phyloP scores from a whole-genome alignment of 1,140 invertebrate genomes.

The Pogonognathellus flavescens region DNA sequence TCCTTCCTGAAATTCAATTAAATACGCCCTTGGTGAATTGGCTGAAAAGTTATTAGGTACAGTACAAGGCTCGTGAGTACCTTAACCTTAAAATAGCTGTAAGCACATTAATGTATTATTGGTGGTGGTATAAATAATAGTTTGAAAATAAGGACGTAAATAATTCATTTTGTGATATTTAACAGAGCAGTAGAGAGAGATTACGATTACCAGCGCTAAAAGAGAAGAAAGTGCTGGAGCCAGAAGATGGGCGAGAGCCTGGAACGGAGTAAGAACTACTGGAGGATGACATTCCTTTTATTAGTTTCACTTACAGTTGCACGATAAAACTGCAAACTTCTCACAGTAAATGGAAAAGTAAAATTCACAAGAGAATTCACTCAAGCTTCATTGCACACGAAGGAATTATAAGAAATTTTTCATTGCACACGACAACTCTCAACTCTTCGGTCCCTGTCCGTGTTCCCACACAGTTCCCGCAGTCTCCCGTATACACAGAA shows the following conservation, averaged over 20 bases:
- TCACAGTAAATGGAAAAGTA: constrained; percentile 27
- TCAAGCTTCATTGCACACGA: constrained; percentile 7
- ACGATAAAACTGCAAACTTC: constrained; percentile 13
- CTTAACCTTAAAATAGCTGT: too few relatives aligned
- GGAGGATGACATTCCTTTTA: constrained; percentile 28
- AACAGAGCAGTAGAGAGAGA: not conserved
- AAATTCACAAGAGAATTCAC: constrained; percentile 25
- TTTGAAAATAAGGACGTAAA: too few relatives aligned
- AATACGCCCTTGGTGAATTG: too few relatives aligned
- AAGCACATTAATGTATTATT: too few relatives aligned
- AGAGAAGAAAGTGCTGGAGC: constrained; percentile 19
- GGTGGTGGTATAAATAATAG: too few relatives aligned
- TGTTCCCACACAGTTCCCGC: too few relatives aligned
- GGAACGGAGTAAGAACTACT: constrained; percentile 26
- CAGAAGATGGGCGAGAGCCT: constrained; percentile 27
- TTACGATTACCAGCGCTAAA: constrained; percentile 23
- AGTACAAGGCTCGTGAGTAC: too few relatives aligned
- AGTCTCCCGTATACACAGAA: too few relatives aligned
- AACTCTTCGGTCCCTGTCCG: too few relatives aligned
- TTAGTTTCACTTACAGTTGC: constrained; percentile 16
- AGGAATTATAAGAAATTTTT: constrained; percentile 17
- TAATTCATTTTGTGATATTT: too few relatives aligned
- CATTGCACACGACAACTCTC: constrained; percentile 5
- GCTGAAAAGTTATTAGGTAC: too few relatives aligned
- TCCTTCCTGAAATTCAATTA: too few relatives aligned